A percentile compares a stretch with the other conserved stretches of the same genome.
phyloP scores from a whole-genome alignment of 2,113 vertebrate species.

The Tyto alba region DNA sequence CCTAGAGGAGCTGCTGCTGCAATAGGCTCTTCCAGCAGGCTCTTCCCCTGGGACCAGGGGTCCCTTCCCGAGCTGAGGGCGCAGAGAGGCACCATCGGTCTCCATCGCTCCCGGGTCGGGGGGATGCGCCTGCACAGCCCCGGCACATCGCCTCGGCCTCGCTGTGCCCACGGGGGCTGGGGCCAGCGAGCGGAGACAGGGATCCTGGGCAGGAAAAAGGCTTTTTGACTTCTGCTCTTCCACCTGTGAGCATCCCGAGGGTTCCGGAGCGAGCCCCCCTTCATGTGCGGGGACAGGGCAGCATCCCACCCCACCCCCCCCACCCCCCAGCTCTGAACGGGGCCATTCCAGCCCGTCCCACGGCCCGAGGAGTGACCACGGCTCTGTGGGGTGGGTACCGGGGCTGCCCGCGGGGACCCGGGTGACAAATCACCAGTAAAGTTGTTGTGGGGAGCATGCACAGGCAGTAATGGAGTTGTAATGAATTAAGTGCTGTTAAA shows the following conservation, averaged over 20 bases:
- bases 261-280: background rate
- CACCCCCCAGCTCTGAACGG: fast-evolving
- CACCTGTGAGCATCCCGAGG: fast-evolving
- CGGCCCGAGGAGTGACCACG: fast-evolving
- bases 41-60: too few species aligned
- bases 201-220: background rate
- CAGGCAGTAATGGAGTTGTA: background rate
- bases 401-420: fast-evolving
- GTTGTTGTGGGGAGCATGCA: background rate
- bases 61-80: background rate
- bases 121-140: background rate
- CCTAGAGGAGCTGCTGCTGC: background rate
- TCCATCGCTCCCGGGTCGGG: fast-evolving
- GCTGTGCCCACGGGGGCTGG: background rate
- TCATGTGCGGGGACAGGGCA: background rate
- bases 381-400: background rate
- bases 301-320: fast-evolving
- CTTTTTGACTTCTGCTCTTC: background rate
- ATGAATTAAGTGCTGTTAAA: background rate
- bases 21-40: background rate
- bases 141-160: background rate
- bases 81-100: fast-evolving
- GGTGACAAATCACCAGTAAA: background rate
- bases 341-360: background rate
- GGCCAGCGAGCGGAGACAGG: fast-evolving